Conservation (phyloP, 2,113 vertebrate species). For the Phrynosoma platyrhinos region DNA sequence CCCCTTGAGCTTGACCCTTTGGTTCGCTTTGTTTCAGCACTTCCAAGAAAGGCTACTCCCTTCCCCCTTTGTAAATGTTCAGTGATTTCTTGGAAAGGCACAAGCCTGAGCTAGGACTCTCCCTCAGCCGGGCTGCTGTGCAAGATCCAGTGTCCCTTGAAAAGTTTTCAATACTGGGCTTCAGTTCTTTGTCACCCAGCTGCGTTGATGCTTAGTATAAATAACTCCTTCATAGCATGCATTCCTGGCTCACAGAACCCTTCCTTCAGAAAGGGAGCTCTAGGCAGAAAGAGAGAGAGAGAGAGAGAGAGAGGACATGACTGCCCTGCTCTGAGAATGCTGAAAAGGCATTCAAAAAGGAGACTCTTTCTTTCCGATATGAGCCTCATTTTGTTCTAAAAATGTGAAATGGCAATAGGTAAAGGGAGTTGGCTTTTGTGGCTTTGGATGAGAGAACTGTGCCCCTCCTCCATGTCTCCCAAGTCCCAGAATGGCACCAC, state of each 20-base stretch:
- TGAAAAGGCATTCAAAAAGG: neutral
- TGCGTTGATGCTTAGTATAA: neutral
- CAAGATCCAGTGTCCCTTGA: fast-evolving
- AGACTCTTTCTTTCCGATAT: neutral
- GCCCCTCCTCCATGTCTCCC: fast-evolving
- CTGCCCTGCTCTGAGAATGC: fast-evolving
- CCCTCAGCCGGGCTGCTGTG: neutral
- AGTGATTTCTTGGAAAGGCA: neutral
- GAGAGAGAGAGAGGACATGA: neutral
- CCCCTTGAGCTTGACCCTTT: constrained; percentile 6
- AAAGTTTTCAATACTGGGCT: neutral
- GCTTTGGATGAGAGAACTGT: neutral
- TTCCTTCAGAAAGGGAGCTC: neutral
- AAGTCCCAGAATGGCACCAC: constrained; percentile 24
- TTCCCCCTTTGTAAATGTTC: neutral
- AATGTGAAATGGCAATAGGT: fast-evolving
- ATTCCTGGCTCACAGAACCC: constrained; percentile 1
- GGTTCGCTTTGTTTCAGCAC: constrained; percentile 32
- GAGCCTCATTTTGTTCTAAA: fast-evolving
- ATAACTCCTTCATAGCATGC: constrained; percentile 43
- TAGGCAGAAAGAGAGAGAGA: neutral
- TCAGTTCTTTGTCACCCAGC: constrained; percentile 10
- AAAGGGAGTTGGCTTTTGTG: neutral
- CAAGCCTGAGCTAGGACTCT: fast-evolving
- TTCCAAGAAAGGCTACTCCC: neutral